Base-by-base conservation (phyloP, 2,113 vertebrate species). In the Mirounga angustirostris region DNA sequence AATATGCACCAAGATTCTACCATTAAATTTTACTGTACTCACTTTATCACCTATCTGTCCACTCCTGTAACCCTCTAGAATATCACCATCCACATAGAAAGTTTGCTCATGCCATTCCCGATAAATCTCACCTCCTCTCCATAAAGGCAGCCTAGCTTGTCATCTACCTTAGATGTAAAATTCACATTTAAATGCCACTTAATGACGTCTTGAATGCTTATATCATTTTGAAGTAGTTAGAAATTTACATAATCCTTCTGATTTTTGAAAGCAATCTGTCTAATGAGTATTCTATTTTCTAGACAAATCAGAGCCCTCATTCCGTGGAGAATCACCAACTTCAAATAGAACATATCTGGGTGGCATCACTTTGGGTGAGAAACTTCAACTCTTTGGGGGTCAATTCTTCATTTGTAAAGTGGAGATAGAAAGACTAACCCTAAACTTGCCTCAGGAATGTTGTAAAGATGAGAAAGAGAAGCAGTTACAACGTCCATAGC, bases 121-220 rank as follows among this genome's bases (percentile, higher is more conserved):
- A 19, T 9, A 43, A 61, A 19, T 50, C 24, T 50, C 4, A 56
- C 15, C 6, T n/a, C 21, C 2, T 67, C 28, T 80, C 8, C 22
- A 22, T 22, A 92, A 85, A 58, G n/a, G 30, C 13, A 46, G 67
- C 65, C 46, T 28, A 56, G 15, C 58, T 50, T 83, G 90, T 92
- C 16, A 92, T 58, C 50, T 43, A 92, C 18, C 30, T 95, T 61
- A n/a, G 56, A 52, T 59, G 56, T 71, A 65, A 96, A 78, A 91
- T 24, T 88, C 43, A 92, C 54, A 74, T 94, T 86, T 83, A 96
- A 95, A 84, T 69, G 40, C 18, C 15, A 63, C 54, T 93, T 54
- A 81, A n/a, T 63, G 40, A 83, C 65, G 76, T 89, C 71, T 63
- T 71, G 56, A 84, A 79, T 56, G 87, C 26, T 88, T 76, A 14